phyloP scores from a whole-genome alignment of 2,113 vertebrate species.

The Atractosteus spatula region DNA sequence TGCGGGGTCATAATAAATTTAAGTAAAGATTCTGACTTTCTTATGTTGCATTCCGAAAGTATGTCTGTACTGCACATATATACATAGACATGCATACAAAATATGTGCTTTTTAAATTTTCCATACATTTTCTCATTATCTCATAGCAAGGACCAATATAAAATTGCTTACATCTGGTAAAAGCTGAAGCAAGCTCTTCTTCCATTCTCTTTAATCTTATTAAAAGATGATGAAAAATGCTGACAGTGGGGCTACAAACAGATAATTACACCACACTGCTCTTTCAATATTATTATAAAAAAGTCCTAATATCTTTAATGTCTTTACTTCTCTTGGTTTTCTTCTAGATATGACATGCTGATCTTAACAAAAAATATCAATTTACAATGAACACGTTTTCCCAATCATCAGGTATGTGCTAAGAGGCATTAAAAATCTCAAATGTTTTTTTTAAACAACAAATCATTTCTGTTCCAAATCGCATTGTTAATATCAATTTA shows the following conservation, averaged over 20 bases:
- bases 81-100: neutral
- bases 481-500: constrained; percentile 2
- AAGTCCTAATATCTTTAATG: constrained; percentile 20
- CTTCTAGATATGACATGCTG: constrained; percentile 23
- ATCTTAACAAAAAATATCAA: constrained; percentile 1
- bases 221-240: constrained; percentile 49
- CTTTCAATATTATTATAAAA: constrained; percentile 20
- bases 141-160: constrained; percentile 46
- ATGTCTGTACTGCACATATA: too few species aligned
- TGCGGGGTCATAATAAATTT: too few species aligned
- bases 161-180: constrained; percentile 69
- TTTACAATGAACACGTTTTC: neutral
- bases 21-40: too few species aligned
- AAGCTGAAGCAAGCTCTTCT: constrained; percentile 66
- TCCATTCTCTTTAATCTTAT: constrained; percentile 58
- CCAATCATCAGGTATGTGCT: neutral
- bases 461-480: too few species aligned
- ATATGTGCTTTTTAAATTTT: neutral
- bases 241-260: constrained; percentile 46
- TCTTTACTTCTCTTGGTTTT: constrained; percentile 20
- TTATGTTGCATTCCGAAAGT: too few species aligned
- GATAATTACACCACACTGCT: constrained; percentile 50
- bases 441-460: too few species aligned
- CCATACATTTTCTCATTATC: constrained; percentile 36
- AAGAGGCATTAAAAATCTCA: too few species aligned